Conservation (phyloP, 2,888 invertebrate genomes). For the Caenorhabditis sp. region DNA sequence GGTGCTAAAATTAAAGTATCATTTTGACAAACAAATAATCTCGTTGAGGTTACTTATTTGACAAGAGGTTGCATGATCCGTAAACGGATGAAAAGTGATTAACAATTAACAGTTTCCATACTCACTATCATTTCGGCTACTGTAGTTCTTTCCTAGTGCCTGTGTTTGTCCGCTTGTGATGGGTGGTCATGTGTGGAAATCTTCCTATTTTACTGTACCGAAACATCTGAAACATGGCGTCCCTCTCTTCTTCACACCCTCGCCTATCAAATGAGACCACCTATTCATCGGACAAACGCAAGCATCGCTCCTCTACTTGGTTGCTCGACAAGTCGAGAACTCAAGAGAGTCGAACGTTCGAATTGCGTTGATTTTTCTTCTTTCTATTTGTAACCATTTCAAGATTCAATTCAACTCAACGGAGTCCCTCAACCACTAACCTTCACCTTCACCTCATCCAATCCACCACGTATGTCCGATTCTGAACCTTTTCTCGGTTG, state of each 20-base stretch:
- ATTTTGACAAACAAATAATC: too few relatives aligned
- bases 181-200: conserved; percentile 65
- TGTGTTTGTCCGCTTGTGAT: conserved; percentile 68
- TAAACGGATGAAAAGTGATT: conserved; percentile 15
- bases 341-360: conserved; percentile 4
- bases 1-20: too few relatives aligned
- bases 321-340: conserved; percentile 16
- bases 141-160: conserved; percentile 59
- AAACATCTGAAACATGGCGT: background rate
- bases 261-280: conserved; percentile 29
- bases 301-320: conserved; percentile 18
- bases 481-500: conserved; percentile 31
- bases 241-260: conserved; percentile 4
- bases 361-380: conserved; percentile 34
- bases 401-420: conserved; percentile 72
- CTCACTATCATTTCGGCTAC: conserved; percentile 45
- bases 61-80: conserved; percentile 50
- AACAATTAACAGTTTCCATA: conserved; percentile 37
- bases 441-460: conserved; percentile 48
- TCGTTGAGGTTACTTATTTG: too few relatives aligned
- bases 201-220: conserved; percentile 42
- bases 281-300: conserved; percentile 54
- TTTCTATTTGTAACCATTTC: conserved; percentile 60
- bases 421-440: conserved; percentile 70
- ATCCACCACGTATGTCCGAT: conserved; percentile 61